These are phyloP conservation scores for Anas platyrhynchos DNA, from an alignment of 2,113 vertebrate genomes.

Conservation along the genomic window DNA sequence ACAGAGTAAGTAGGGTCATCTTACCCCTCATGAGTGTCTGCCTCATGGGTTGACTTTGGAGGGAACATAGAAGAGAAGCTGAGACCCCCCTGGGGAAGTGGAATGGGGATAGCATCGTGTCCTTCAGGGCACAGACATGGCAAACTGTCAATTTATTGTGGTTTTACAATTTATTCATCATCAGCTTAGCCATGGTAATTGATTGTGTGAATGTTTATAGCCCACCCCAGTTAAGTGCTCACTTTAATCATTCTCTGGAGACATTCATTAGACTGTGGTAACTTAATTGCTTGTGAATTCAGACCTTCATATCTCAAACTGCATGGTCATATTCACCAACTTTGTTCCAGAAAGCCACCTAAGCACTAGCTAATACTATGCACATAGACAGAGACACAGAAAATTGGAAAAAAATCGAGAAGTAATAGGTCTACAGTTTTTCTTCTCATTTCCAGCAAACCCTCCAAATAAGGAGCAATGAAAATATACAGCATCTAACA, in stretches of 20 bases:
- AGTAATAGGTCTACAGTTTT: not conserved
- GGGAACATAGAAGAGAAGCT: not conserved
- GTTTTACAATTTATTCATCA: not conserved
- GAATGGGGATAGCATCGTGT: not conserved
- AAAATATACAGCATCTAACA: not conserved
- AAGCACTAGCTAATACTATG: not conserved
- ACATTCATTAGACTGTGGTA: not conserved
- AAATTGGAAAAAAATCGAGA: not conserved
- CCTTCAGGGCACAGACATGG: not conserved
- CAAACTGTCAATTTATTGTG: not conserved
- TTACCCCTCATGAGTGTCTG: not conserved
- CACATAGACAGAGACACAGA: not conserved
- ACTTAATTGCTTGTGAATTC: not conserved
- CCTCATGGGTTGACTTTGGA: not conserved
- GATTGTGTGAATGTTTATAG: not conserved
- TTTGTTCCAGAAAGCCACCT: constrained; percentile 10
- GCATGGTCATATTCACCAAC: not conserved
- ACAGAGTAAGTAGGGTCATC: not conserved
- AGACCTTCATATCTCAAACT: constrained; percentile 1
- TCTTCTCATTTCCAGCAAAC: not conserved
- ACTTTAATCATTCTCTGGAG: not conserved
- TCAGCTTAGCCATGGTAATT: not conserved
- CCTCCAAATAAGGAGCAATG: constrained; percentile 4
- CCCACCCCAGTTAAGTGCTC: not conserved
- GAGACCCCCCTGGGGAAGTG: not conserved